phyloP scores from a whole-genome alignment of 2,113 vertebrate genomes.

The Phoxinus phoxinus region DNA sequence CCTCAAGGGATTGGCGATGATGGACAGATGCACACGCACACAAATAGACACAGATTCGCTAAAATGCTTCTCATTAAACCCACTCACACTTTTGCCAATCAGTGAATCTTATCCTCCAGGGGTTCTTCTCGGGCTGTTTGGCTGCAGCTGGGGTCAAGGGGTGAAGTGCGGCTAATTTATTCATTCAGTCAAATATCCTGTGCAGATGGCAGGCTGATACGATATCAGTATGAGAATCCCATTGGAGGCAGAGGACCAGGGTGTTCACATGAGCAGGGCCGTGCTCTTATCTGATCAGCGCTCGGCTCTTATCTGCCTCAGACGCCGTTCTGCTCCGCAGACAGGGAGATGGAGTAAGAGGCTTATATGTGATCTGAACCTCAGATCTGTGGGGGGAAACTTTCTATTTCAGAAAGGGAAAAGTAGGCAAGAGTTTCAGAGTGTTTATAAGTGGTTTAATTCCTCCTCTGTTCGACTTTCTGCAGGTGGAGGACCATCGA shows the following conservation, averaged over 20 bases:
- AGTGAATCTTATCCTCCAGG: conserved; percentile 71
- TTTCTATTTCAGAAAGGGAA: conserved; percentile 44
- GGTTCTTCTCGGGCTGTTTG: conserved; percentile 67
- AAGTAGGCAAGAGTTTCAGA: conserved; percentile 40
- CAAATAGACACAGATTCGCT: conserved; percentile 48
- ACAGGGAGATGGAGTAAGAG: conserved; percentile 73
- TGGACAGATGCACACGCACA: conserved; percentile 47
- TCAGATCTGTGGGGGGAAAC: conserved; percentile 52
- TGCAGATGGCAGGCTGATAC: conserved; percentile 81
- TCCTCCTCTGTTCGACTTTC: conserved; percentile 20
- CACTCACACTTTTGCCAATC: conserved; percentile 66
- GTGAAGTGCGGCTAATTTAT: conserved; percentile 84
- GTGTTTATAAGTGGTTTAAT: conserved; percentile 32
- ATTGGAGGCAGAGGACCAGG: conserved; percentile 58
- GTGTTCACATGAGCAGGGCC: conserved; percentile 57
- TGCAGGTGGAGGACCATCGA: conserved; percentile 54
- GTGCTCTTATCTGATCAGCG: conserved; percentile 72
- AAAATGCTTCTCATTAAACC: conserved; percentile 63
- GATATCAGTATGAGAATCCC: conserved; percentile 78
- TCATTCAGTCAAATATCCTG: conserved; percentile 84
- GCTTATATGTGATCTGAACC: conserved; percentile 63
- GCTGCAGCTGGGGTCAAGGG: conserved; percentile 69
- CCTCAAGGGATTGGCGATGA: conserved; percentile 71
- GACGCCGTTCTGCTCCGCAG: conserved; percentile 78
- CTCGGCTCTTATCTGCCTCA: conserved; percentile 76